phyloP scores from a whole-genome alignment of 2,113 vertebrate species.

The Datnioides undecimradiatus region DNA sequence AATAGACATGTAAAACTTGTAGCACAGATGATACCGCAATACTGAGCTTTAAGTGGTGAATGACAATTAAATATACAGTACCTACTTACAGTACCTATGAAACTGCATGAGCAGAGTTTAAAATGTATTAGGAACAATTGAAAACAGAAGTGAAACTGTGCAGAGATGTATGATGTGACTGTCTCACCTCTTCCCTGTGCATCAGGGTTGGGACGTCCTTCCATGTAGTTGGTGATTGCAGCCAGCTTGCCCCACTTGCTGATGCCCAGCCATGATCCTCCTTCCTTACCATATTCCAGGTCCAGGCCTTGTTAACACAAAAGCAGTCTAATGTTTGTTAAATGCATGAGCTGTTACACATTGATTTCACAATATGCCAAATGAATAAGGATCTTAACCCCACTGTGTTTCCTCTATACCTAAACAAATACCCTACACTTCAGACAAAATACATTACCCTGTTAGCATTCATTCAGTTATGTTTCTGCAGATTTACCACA shows the following conservation, averaged over 20 bases:
- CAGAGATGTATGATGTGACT: background rate
- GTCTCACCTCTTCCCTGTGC: conserved; percentile 91
- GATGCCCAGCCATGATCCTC: conserved; percentile 96
- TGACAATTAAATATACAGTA: background rate
- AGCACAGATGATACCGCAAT: background rate
- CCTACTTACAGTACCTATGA: background rate
- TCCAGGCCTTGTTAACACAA: conserved; percentile 88
- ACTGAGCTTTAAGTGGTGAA: background rate
- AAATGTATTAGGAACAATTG: background rate
- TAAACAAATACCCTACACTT: no score
- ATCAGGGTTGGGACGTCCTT: conserved; percentile 84
- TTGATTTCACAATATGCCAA: background rate
- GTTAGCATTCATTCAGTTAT: background rate
- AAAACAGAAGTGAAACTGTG: background rate
- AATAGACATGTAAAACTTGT: background rate
- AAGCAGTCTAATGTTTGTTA: background rate
- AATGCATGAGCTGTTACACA: background rate
- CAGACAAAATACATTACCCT: background rate
- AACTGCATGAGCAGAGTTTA: background rate
- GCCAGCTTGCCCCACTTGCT: conserved; percentile 92
- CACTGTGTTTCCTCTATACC: background rate
- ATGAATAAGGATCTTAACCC: background rate
- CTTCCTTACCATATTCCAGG: conserved; percentile 93
- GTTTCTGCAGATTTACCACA: background rate
- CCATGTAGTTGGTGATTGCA: conserved; percentile 95